These are phyloP conservation scores for Heteractis magnifica DNA, from an alignment of 92 coral and sea anemone genomes.

Conservation along the genomic window DNA sequence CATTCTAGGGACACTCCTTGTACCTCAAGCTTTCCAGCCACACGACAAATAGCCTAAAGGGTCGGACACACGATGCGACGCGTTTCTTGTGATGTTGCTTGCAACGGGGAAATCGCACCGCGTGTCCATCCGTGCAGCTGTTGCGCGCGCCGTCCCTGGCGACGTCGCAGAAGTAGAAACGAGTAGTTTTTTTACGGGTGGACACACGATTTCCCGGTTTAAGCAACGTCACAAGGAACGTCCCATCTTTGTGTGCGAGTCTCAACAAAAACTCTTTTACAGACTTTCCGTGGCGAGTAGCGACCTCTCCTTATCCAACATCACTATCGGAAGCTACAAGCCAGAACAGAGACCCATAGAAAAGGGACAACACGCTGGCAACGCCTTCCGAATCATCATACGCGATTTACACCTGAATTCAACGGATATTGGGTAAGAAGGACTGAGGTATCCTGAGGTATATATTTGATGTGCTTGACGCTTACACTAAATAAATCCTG, in stretches of 20 bases:
- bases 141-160: too few species aligned
- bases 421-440: not conserved
- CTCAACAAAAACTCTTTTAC: not conserved
- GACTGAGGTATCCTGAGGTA: not conserved
- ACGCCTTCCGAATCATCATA: slow-evolving; percentile 55
- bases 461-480: too few species aligned
- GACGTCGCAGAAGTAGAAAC: too few species aligned
- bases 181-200: too few species aligned
- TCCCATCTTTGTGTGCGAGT: not conserved
- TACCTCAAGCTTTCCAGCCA: not conserved
- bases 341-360: slow-evolving; percentile 39
- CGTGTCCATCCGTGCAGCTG: too few species aligned
- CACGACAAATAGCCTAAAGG: too few species aligned
- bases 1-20: not conserved
- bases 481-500: not conserved
- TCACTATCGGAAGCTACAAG: slow-evolving; percentile 58
- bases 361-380: slow-evolving; percentile 69
- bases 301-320: slow-evolving; percentile 43
- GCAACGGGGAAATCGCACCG: too few species aligned
- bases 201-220: too few species aligned
- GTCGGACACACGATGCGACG: too few species aligned
- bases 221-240: too few species aligned
- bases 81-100: too few species aligned
- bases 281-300: slow-evolving; percentile 48
- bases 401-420: slow-evolving; percentile 31